Percentiles rank a stretch among this genome's conserved stretches.
These are phyloP conservation scores for Danio choprae DNA, from an alignment of 2,797 vertebrate genomes.

Conservation along the genomic window DNA sequence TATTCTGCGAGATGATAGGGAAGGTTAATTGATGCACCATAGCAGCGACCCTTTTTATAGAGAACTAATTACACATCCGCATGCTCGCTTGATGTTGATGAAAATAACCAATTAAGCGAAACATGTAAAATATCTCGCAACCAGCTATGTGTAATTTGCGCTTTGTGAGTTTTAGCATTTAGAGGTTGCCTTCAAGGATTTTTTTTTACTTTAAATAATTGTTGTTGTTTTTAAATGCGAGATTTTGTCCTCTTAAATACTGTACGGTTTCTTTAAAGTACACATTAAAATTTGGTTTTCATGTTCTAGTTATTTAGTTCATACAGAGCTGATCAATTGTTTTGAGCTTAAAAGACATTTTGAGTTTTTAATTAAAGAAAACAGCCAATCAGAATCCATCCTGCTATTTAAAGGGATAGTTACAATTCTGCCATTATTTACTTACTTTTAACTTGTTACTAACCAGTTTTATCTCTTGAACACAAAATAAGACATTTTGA, in stretches of 20 bases:
- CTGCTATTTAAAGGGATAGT: no score
- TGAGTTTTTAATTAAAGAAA: no score
- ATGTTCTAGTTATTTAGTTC: no score
- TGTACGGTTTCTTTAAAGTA: background rate
- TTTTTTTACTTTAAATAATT: background rate
- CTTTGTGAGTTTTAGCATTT: no score
- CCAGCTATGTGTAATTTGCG: slow-evolving; percentile 5
- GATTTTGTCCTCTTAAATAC: background rate
- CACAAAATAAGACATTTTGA: no score
- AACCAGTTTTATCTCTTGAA: no score
- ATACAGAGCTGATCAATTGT: no score
- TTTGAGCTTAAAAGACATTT: no score
- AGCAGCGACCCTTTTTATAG: slow-evolving; percentile 29
- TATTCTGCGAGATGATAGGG: slow-evolving; percentile 36
- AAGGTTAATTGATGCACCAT: slow-evolving; percentile 50
- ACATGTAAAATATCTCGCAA: slow-evolving; percentile 28
- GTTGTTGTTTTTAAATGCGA: background rate
- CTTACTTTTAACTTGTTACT: no score
- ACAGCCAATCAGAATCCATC: no score
- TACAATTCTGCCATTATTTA: no score
- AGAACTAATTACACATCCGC: slow-evolving; percentile 41
- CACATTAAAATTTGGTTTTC: no score
- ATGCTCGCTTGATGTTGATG: slow-evolving; percentile 21
- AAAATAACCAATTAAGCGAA: slow-evolving; percentile 42
- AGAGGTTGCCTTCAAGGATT: background rate